phyloP scores from a whole-genome alignment of 2,113 vertebrate genomes.

The Suricata suricatta region DNA sequence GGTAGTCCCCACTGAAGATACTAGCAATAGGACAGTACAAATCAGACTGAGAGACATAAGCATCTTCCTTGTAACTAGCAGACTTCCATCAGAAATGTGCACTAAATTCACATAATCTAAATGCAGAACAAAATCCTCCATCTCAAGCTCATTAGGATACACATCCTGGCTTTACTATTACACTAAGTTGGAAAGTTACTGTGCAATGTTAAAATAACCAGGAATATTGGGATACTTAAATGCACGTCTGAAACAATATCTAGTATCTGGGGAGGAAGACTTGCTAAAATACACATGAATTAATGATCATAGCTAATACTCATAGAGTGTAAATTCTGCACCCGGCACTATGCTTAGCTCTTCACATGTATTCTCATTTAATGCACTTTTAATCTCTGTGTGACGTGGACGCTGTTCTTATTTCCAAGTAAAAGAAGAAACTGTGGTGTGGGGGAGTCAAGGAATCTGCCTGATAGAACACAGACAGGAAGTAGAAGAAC shows the following conservation, averaged over 20 bases:
- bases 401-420: neutral
- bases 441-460: neutral
- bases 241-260: neutral
- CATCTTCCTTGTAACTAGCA: neutral
- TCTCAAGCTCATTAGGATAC: neutral
- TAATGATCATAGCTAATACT: neutral
- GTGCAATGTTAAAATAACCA: neutral
- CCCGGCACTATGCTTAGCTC: neutral
- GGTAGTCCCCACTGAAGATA: neutral
- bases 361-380: neutral
- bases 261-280: neutral
- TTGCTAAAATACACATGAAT: neutral
- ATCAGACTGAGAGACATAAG: neutral
- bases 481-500: neutral
- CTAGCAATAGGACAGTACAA: neutral
- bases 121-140: neutral
- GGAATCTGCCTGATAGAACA: neutral
- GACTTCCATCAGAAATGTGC: neutral
- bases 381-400: neutral
- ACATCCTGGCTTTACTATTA: neutral
- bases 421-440: constrained; percentile 18
- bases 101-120: neutral
- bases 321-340: neutral
- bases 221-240: neutral
- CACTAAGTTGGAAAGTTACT: neutral